phyloP scores from a whole-genome alignment of 2,797 vertebrate species.

The Rhinoraja longicauda region DNA sequence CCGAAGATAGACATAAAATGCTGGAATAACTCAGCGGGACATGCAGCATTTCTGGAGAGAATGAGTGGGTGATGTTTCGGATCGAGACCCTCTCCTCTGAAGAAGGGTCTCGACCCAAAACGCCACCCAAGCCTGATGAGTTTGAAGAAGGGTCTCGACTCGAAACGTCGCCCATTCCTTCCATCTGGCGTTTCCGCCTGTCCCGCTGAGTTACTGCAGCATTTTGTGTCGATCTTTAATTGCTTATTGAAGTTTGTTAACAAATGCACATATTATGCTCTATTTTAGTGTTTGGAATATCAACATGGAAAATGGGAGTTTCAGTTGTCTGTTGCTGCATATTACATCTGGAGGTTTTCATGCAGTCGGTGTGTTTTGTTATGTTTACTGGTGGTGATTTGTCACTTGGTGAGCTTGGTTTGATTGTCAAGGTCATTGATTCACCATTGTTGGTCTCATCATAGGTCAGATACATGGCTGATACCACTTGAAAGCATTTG shows the following conservation, averaged over 20 bases:
- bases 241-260: not conserved
- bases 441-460: not conserved
- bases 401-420: not conserved
- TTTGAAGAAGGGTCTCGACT: too few species aligned
- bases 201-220: not conserved
- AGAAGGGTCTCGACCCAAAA: too few species aligned
- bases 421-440: slow-evolving; percentile 5
- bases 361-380: not conserved
- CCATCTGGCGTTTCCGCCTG: too few species aligned
- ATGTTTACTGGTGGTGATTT: not conserved
- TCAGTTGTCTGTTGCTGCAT: not conserved
- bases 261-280: not conserved
- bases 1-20: too few species aligned
- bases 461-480: not conserved
- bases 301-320: not conserved
- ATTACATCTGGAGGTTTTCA: not conserved
- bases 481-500: not conserved
- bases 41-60: too few species aligned
- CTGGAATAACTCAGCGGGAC: too few species aligned
- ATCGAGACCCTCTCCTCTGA: too few species aligned
- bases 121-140: too few species aligned
- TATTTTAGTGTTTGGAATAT: not conserved
- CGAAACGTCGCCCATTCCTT: too few species aligned
- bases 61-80: too few species aligned
- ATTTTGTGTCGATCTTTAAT: not conserved